A percentile compares a stretch with the other conserved stretches of the same genome.
Evolutionary conservation across 2,888 invertebrate species (phyloP).

Genomic region (Gastracanthus pulcherrimus): DNA sequence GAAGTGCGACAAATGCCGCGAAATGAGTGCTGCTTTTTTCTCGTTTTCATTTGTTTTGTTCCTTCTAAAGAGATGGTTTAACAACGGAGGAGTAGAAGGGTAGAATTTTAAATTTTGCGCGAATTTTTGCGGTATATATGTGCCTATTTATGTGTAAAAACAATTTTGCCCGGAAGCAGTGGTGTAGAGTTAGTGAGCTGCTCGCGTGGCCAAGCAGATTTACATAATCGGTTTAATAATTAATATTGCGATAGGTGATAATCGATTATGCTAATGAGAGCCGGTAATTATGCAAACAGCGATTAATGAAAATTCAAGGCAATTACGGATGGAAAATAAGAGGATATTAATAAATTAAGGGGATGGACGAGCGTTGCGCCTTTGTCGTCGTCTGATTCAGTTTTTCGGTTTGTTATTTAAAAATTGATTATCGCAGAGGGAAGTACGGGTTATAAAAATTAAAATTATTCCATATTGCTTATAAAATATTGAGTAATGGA

Average conservation of each 20-base stretch:
- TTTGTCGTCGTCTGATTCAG: not conserved
- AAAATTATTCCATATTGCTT: not conserved
- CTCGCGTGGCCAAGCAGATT: conserved; percentile 15
- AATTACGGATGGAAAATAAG: conserved; percentile 43
- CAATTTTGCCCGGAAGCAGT: conserved; percentile 20
- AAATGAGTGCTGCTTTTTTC: not conserved
- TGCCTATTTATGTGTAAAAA: conserved; percentile 33
- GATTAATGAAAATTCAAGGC: conserved; percentile 55
- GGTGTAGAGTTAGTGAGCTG: not conserved
- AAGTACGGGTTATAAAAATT: not conserved
- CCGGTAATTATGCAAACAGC: conserved; percentile 54
- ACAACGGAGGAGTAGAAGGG: not conserved
- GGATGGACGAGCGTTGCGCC: not conserved
- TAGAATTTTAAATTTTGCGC: not conserved
- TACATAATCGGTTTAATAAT: conserved; percentile 57
- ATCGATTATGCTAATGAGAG: conserved; percentile 56
- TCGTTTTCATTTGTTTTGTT: not conserved
- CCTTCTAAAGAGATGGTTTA: not conserved
- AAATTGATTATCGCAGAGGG: not conserved
- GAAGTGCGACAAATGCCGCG: conserved; percentile 15
- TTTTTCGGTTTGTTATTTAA: not conserved
- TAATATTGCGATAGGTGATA: conserved; percentile 56
- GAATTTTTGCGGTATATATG: conserved; percentile 6
- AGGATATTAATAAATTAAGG: conserved; percentile 8
- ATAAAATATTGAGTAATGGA: not conserved